Evolutionary conservation across 2,797 vertebrate genomes (phyloP).

Genomic region (Falco columbarius): DNA sequence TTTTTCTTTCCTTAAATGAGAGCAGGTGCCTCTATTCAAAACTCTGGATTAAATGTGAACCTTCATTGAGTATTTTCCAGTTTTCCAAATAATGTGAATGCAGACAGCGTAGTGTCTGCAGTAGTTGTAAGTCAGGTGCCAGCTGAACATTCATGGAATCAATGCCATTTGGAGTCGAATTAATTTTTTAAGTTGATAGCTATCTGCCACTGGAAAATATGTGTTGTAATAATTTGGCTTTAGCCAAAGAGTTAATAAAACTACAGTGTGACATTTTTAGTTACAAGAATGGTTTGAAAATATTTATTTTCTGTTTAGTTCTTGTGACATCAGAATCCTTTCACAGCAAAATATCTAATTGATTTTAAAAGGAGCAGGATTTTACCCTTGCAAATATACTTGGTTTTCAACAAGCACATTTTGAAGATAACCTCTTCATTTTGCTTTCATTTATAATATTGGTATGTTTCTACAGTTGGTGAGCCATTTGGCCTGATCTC

Average conservation of each 20-base stretch:
- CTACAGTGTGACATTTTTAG: accelerated
- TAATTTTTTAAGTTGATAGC: neutral
- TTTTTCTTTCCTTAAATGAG: neutral
- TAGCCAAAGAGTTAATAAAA: neutral
- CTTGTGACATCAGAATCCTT: neutral
- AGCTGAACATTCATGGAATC: neutral
- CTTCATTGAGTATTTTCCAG: neutral
- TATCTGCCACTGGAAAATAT: neutral
- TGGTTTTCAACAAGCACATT: neutral
- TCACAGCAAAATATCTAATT: neutral
- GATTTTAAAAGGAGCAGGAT: neutral
- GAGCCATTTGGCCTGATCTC: neutral
- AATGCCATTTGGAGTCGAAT: neutral
- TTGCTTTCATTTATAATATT: neutral
- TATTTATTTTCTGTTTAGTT: neutral
- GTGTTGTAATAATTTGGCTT: neutral
- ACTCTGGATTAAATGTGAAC: neutral
- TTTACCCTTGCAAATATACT: neutral
- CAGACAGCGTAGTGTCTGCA: neutral
- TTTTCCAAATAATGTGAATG: neutral
- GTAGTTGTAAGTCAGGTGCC: neutral
- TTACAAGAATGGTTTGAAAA: neutral
- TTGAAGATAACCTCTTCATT: neutral
- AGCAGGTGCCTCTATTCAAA: neutral
- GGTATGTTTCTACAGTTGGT: neutral